A percentile compares a stretch with the other conserved stretches of the same genome.
phyloP scores from a whole-genome alignment of 1,140 invertebrate genomes.

The Trachymyrmex cornetzi region DNA sequence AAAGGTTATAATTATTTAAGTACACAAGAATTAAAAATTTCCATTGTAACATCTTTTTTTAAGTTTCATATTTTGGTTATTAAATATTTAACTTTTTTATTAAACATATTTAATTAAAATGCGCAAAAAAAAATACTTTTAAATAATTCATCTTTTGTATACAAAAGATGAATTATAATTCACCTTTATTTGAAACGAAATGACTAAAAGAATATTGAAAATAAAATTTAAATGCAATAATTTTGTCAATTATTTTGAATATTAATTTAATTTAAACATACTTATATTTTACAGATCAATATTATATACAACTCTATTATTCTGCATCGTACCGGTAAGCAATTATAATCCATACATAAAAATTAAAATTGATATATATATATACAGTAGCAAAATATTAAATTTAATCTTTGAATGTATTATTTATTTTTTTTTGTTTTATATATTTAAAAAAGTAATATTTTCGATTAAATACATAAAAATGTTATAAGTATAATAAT shows the following conservation, averaged over 20 bases:
- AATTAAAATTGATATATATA: neutral
- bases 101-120: neutral
- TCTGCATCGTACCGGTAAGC: neutral
- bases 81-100: neutral
- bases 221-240: conserved; percentile 1
- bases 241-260: neutral
- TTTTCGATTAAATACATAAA: too few relatives aligned
- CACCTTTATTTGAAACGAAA: neutral
- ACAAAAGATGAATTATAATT: neutral
- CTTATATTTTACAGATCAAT: conserved; percentile 8
- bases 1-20: neutral
- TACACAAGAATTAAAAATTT: neutral
- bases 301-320: neutral
- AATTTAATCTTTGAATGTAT: neutral
- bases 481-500: too few relatives aligned
- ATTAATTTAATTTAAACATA: conserved; percentile 1
- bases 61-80: neutral
- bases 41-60: too few relatives aligned
- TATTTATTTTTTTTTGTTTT: too few relatives aligned
- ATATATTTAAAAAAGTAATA: too few relatives aligned
- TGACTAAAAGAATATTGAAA: neutral
- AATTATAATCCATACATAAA: too few relatives aligned
- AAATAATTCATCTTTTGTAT: neutral
- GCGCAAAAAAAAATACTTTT: neutral
- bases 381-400: neutral